Percentiles rank a stretch among this genome's conserved stretches.
These are phyloP conservation scores for Pelodytes ibericus DNA, from an alignment of 2,797 vertebrate species.

Conservation along the genomic window DNA sequence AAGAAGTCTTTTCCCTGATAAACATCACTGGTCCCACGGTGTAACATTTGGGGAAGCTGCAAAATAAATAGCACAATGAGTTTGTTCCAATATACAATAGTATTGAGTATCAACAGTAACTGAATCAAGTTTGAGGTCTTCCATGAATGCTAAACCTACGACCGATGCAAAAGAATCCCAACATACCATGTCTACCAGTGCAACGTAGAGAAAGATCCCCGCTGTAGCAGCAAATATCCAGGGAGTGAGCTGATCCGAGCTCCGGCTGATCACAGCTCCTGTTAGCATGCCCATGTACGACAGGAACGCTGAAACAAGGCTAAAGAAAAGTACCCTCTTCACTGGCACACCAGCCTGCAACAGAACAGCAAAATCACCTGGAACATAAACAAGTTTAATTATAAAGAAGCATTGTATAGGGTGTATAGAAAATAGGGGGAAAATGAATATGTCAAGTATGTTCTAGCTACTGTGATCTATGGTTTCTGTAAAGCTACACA, in stretches of 20 bases:
- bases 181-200: slow-evolving; percentile 80
- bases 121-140: too few species aligned
- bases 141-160: too few species aligned
- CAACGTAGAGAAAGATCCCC: slow-evolving; percentile 82
- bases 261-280: slow-evolving; percentile 71
- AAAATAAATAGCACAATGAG: not conserved
- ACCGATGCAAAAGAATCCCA: not conserved
- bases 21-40: slow-evolving; percentile 44
- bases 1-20: slow-evolving; percentile 54
- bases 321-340: slow-evolving; percentile 70
- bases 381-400: too few species aligned
- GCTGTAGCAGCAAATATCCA: slow-evolving; percentile 81
- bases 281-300: slow-evolving; percentile 69
- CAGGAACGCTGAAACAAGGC: slow-evolving; percentile 73
- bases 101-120: too few species aligned
- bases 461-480: too few species aligned
- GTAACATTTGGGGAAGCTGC: slow-evolving; percentile 76
- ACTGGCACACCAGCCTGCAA: slow-evolving; percentile 71
- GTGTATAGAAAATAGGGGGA: too few species aligned
- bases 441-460: too few species aligned
- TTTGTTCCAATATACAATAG: too few species aligned
- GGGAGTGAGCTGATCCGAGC: slow-evolving; percentile 69
- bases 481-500: too few species aligned
- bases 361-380: slow-evolving; percentile 80
- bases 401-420: too few species aligned